Evolutionary conservation across 53 echinoderm and acorn worm genomes (phyloP).

Genomic region (Patiria pectinifera): DNA sequence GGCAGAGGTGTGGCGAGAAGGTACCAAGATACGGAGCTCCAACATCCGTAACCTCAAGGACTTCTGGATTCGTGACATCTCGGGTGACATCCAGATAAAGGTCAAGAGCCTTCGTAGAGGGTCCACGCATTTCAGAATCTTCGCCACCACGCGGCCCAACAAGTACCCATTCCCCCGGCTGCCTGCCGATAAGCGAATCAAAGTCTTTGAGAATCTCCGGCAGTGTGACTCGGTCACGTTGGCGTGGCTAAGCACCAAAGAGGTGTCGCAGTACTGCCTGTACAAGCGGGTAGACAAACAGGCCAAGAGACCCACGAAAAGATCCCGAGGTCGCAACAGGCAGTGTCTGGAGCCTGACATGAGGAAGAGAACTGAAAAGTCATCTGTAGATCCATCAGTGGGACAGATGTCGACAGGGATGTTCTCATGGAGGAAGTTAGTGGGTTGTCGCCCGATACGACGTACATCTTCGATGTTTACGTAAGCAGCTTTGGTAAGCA

Average conservation of each 20-base stretch:
- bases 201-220: slow-evolving; percentile 88
- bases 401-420: slow-evolving; percentile 72
- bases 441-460: slow-evolving; percentile 77
- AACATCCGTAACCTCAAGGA: slow-evolving; percentile 80
- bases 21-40: slow-evolving; percentile 72
- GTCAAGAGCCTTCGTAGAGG: slow-evolving; percentile 75
- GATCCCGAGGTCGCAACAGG: slow-evolving; percentile 36
- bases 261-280: slow-evolving; percentile 95
- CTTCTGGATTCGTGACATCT: slow-evolving; percentile 81
- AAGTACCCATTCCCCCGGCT: slow-evolving; percentile 94
- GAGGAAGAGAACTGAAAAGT: slow-evolving; percentile 95
- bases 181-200: slow-evolving; percentile 89
- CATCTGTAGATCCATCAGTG: slow-evolving; percentile 82
- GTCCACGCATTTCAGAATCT: slow-evolving; percentile 81
- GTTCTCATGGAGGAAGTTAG: slow-evolving; percentile 85
- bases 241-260: slow-evolving; percentile 95
- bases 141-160: slow-evolving; percentile 86
- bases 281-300: slow-evolving; percentile 87
- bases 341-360: slow-evolving; percentile 91
- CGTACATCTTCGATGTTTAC: slow-evolving; percentile 95
- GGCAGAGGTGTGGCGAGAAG: slow-evolving; percentile 83
- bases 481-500: slow-evolving; percentile 88
- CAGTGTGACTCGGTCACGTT: slow-evolving; percentile 92
- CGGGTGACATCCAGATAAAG: slow-evolving; percentile 76
- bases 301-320: slow-evolving; percentile 41